Percentiles rank a stretch among this genome's conserved stretches.
These are phyloP conservation scores for Trachemys scripta DNA, from an alignment of 2,113 vertebrate species.

Conservation along the genomic window DNA sequence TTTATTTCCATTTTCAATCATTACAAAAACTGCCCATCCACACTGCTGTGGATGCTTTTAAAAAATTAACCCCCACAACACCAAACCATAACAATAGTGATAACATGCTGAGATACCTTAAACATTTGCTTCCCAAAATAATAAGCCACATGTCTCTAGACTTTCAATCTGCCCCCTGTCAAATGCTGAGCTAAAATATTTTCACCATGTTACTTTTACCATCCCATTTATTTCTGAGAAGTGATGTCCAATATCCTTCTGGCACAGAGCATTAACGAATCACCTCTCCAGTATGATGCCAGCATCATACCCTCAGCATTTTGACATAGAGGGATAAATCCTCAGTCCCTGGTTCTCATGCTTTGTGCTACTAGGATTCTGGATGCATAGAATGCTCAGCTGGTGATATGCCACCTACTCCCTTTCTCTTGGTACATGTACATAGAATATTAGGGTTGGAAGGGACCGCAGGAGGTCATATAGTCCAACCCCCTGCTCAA, in stretches of 20 bases:
- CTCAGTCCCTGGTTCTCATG: neutral
- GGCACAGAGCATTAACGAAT: neutral
- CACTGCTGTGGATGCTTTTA: slow-evolving; percentile 9
- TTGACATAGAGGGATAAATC: slow-evolving; percentile 42
- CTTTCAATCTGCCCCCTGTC: neutral
- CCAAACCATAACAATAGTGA: too few species aligned
- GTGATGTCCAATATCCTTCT: neutral
- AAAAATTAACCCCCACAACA: too few species aligned
- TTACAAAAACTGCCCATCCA: slow-evolving; percentile 4
- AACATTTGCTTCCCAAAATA: neutral
- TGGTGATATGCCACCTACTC: neutral
- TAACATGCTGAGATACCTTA: too few species aligned
- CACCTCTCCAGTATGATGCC: slow-evolving; percentile 3
- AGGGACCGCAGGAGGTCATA: too few species aligned
- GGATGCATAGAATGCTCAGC: neutral
- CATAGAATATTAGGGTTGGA: too few species aligned
- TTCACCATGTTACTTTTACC: neutral
- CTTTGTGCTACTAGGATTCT: slow-evolving; percentile 9
- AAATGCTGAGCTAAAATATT: neutral
- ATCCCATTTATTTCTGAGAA: neutral
- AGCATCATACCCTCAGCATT: slow-evolving; percentile 35
- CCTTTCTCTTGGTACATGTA: neutral
- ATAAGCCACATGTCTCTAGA: neutral
- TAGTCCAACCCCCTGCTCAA: too few species aligned
- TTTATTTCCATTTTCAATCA: slow-evolving; percentile 41